phyloP scores from a whole-genome alignment of 2,113 vertebrate genomes.

The Syngnathus typhle region DNA sequence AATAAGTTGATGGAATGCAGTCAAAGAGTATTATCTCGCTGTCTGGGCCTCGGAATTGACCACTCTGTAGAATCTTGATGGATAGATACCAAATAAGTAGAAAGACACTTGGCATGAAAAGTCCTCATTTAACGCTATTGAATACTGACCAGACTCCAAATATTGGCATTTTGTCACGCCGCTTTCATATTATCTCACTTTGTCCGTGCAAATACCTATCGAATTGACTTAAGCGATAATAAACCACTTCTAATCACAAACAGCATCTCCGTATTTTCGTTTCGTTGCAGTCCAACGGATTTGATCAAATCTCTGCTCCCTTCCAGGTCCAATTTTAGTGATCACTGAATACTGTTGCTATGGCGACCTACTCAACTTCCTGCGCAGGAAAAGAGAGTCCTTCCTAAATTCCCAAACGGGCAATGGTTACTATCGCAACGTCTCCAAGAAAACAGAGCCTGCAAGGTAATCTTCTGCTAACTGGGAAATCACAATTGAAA shows the following conservation, averaged over 20 bases:
- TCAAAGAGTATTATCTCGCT: slow-evolving; percentile 28
- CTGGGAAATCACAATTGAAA: neutral
- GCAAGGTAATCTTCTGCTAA: slow-evolving; percentile 38
- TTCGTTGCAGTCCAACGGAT: slow-evolving; percentile 1
- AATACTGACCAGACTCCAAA: slow-evolving; percentile 2
- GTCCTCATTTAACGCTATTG: slow-evolving; percentile 6
- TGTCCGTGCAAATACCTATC: neutral
- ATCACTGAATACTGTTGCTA: slow-evolving; percentile 99
- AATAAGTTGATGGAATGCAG: slow-evolving; percentile 21
- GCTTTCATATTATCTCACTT: slow-evolving; percentile 3
- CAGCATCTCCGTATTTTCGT: slow-evolving; percentile 2
- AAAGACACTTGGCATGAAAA: neutral
- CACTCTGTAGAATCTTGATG: slow-evolving; percentile 16
- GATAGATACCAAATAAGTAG: slow-evolving; percentile 2
- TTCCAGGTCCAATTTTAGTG: slow-evolving; percentile 88
- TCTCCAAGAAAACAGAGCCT: slow-evolving; percentile 53
- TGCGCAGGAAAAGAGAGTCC: slow-evolving; percentile 86
- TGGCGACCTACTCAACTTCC: slow-evolving; percentile 98
- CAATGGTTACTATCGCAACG: slow-evolving; percentile 86
- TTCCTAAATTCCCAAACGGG: slow-evolving; percentile 85
- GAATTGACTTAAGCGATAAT: neutral
- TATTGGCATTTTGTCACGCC: neutral
- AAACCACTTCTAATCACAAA: neutral
- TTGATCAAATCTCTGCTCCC: slow-evolving; percentile 26
- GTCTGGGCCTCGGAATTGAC: slow-evolving; percentile 36